Conservation (phyloP, 92 coral and sea anemone genomes). For the Phenganax subtilis region DNA sequence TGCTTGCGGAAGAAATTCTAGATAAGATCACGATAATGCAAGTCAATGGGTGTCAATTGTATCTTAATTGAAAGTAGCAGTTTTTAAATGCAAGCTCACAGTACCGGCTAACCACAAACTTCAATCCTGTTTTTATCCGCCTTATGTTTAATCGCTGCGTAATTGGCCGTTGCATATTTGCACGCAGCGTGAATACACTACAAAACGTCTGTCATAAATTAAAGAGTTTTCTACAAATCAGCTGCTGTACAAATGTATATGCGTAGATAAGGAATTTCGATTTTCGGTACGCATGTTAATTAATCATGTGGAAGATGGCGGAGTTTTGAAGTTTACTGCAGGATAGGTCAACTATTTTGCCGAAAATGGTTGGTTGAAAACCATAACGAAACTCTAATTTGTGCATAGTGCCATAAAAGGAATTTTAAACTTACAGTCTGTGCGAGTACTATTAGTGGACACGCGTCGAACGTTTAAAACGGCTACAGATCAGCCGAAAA, state of each 20-base stretch:
- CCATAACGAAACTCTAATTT: too few relatives aligned
- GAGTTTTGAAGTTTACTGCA: too few relatives aligned
- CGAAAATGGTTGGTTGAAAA: too few relatives aligned
- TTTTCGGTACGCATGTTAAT: too few relatives aligned
- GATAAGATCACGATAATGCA: background rate
- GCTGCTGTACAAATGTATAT: constrained; percentile 5
- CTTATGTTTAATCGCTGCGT: constrained; percentile 9
- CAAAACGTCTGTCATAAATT: constrained; percentile 5
- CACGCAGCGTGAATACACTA: background rate
- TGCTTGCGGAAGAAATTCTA: background rate
- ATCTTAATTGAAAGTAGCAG: constrained; percentile 35
- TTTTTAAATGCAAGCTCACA: constrained; percentile 16
- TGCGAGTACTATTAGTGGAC: too few relatives aligned
- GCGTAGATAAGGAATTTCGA: background rate
- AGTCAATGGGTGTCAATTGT: constrained; percentile 32
- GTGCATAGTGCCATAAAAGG: too few relatives aligned
- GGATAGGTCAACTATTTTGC: too few relatives aligned
- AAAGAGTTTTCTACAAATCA: constrained; percentile 6
- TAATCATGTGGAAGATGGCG: too few relatives aligned
- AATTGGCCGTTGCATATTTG: constrained; percentile 11
- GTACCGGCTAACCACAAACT: constrained; percentile 21
- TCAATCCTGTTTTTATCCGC: constrained; percentile 1
- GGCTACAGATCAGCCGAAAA: too few relatives aligned
- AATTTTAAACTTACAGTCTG: too few relatives aligned
- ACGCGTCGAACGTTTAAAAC: too few relatives aligned